Percentiles rank a stretch among this genome's conserved stretches.
Conservation (phyloP, 2,797 vertebrate species). For the Glyptemys insculpta region DNA sequence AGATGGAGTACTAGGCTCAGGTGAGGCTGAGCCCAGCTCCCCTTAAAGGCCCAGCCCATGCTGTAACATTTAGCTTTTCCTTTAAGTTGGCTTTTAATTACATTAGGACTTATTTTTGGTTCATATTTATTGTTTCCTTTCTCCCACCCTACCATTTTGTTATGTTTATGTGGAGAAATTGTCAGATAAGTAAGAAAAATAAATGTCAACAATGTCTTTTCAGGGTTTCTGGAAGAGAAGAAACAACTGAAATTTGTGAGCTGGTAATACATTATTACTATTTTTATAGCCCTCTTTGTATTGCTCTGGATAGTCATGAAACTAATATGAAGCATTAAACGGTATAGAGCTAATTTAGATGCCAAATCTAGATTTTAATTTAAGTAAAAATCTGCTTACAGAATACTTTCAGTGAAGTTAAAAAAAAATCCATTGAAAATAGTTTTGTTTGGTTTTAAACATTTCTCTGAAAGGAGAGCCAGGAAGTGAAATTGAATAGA, state of each 20-base stretch:
- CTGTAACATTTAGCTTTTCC: neutral
- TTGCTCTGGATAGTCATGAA: neutral
- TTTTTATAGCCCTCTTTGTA: neutral
- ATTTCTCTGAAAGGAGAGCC: constrained; percentile 38
- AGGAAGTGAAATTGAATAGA: neutral
- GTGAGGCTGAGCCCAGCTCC: no score
- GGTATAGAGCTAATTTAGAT: neutral
- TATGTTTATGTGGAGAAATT: neutral
- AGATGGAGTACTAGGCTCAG: no score
- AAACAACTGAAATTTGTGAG: constrained; percentile 86
- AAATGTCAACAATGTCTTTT: constrained; percentile 36
- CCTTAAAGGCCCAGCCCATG: neutral
- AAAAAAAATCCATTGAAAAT: neutral
- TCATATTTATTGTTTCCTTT: neutral
- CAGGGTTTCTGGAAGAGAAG: constrained; percentile 85
- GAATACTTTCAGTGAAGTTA: neutral
- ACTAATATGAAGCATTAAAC: neutral
- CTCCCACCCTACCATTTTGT: neutral
- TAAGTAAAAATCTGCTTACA: neutral
- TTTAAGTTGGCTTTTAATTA: neutral
- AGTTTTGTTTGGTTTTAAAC: neutral
- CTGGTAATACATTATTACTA: constrained; percentile 85
- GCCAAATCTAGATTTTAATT: accelerated
- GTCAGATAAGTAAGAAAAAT: neutral
- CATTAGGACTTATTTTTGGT: neutral